Evolutionary conservation across 2,888 invertebrate genomes (phyloP).

Genomic region (Aplocera efformata): DNA sequence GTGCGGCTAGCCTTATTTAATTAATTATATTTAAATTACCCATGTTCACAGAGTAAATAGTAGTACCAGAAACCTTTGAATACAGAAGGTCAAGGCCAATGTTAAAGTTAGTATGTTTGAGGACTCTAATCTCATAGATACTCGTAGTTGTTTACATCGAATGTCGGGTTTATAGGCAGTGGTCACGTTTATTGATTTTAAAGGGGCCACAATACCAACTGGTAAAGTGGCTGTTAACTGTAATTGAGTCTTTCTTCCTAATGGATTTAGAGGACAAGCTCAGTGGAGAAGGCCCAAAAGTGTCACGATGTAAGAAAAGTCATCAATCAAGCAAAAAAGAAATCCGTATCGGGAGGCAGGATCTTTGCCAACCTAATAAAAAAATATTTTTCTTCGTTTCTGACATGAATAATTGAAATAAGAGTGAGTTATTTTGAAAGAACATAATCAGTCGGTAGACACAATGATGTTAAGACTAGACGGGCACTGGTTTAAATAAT

Average conservation of each 20-base stretch:
- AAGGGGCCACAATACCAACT: conserved; percentile 14
- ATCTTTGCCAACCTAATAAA: conserved; percentile 48
- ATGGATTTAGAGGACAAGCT: conserved; percentile 47
- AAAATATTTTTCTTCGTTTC: conserved; percentile 45
- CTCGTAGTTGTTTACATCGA: conserved; percentile 10
- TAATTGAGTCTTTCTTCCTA: conserved; percentile 47
- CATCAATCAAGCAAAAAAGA: conserved; percentile 69
- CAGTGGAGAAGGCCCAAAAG: conserved; percentile 45
- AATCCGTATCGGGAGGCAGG: conserved; percentile 52
- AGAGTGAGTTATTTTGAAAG: conserved; percentile 36
- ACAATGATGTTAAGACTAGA: too few species aligned
- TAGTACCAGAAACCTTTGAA: too few species aligned
- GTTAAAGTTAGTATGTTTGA: background rate
- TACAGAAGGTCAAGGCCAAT: conserved; percentile 3
- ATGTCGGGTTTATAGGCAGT: conserved; percentile 15
- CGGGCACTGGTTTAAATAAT: too few species aligned
- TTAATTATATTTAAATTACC: too few species aligned
- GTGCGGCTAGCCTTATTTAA: too few species aligned
- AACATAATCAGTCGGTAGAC: conserved; percentile 14
- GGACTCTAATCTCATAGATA: too few species aligned
- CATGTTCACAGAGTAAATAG: too few species aligned
- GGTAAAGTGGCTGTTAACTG: conserved; percentile 40
- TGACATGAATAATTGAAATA: conserved; percentile 54
- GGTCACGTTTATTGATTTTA: conserved; percentile 13
- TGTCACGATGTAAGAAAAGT: conserved; percentile 59